A percentile compares a stretch with the other conserved stretches of the same genome.
Conservation (phyloP, 2,113 vertebrate species). For the Oncorhynchus gorbuscha region DNA sequence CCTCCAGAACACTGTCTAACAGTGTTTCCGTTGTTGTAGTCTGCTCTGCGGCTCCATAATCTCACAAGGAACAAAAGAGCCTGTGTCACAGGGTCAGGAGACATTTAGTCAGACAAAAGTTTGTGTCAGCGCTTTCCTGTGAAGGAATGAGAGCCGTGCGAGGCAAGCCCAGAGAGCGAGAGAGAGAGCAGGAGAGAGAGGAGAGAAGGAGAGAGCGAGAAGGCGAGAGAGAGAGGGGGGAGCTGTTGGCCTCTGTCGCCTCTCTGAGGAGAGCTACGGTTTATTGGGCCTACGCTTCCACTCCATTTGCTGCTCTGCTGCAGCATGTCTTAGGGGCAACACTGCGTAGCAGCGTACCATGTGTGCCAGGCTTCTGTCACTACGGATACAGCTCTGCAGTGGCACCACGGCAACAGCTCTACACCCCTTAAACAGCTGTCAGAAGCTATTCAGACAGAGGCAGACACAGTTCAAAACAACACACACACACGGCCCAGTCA, state of each 20-base stretch:
- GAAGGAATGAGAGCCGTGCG: slow-evolving; percentile 40
- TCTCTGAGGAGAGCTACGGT: slow-evolving; percentile 50
- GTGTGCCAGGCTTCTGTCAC: slow-evolving; percentile 49
- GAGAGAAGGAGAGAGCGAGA: background rate
- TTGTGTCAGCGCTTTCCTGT: slow-evolving; percentile 60
- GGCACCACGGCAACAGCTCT: slow-evolving; percentile 2
- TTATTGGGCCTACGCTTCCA: slow-evolving; percentile 67
- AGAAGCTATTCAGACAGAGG: slow-evolving; percentile 29
- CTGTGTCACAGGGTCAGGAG: slow-evolving; percentile 65
- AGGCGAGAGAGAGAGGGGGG: slow-evolving; percentile 30
- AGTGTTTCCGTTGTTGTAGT: slow-evolving; percentile 54
- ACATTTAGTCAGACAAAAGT: slow-evolving; percentile 59
- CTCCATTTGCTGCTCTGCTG: slow-evolving; percentile 59
- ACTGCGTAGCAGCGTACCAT: slow-evolving; percentile 20
- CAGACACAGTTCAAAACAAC: slow-evolving; percentile 5
- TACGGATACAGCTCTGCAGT: slow-evolving; percentile 40
- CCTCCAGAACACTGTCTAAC: slow-evolving; percentile 26
- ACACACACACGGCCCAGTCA: background rate
- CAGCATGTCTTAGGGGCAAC: slow-evolving; percentile 25
- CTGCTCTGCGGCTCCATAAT: slow-evolving; percentile 38
- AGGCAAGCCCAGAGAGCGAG: background rate
- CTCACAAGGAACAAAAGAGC: slow-evolving; percentile 61
- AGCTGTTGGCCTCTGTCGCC: slow-evolving; percentile 48
- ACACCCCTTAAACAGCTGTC: slow-evolving; percentile 47
- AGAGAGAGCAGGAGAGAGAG: background rate